These are phyloP conservation scores for Sclerurus mexicanus DNA, from an alignment of 2,113 vertebrate species.

Conservation along the genomic window DNA sequence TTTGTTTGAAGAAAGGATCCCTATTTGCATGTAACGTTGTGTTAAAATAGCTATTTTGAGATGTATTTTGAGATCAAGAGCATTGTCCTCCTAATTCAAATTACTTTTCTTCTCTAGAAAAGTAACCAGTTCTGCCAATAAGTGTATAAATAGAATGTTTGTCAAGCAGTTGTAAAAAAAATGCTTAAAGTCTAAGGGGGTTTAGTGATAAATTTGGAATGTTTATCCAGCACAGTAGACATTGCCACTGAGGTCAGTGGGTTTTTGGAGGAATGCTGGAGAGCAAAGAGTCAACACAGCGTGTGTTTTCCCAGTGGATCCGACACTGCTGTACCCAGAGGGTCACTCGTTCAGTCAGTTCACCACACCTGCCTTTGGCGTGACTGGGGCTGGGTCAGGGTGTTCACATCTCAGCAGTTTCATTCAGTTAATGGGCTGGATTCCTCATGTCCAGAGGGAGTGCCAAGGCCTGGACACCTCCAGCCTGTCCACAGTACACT, in stretches of 20 bases:
- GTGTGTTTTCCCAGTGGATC: constrained; percentile 49
- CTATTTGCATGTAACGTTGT: background rate
- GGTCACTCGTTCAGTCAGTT: background rate
- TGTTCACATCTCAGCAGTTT: background rate
- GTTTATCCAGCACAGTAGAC: constrained; percentile 45
- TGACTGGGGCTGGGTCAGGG: background rate
- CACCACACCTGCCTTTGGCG: background rate
- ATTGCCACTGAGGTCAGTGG: constrained; percentile 48
- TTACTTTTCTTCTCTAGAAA: background rate
- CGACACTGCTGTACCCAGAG: background rate
- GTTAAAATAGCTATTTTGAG: background rate
- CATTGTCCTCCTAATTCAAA: background rate
- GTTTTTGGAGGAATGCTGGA: constrained; percentile 46
- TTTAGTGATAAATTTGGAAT: constrained; percentile 53
- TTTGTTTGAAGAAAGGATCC: background rate
- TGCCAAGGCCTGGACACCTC: background rate
- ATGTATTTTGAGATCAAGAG: background rate
- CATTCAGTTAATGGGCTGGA: background rate
- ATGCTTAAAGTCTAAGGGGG: background rate
- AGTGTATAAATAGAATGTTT: background rate
- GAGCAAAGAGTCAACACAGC: constrained; percentile 43
- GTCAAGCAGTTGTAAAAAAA: background rate
- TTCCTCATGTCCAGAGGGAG: background rate
- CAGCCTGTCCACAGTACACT: background rate
- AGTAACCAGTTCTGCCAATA: background rate